Conservation (phyloP, 2,797 vertebrate species). For the Liasis olivaceus region DNA sequence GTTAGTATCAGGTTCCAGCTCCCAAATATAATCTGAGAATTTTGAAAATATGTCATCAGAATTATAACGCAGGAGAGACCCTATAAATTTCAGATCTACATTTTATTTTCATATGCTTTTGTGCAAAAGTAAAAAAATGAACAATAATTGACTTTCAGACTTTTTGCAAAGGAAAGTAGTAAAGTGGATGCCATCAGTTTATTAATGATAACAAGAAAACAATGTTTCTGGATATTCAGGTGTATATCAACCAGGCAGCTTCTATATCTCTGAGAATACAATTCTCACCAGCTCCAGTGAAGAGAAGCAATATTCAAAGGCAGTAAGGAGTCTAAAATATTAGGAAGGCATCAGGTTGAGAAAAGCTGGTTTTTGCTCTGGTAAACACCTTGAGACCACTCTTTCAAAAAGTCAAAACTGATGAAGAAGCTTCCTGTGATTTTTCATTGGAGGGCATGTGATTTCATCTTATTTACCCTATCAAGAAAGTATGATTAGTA, state of each 20-base stretch:
- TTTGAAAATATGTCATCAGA: too few species aligned
- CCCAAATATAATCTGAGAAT: neutral
- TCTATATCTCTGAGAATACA: neutral
- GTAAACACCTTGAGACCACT: neutral
- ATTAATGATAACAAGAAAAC: neutral
- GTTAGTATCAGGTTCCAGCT: neutral
- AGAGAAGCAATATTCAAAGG: neutral
- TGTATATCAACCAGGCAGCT: neutral
- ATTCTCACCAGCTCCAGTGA: neutral
- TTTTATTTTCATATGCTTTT: neutral
- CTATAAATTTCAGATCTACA: neutral
- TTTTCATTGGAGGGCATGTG: constrained; percentile 46
- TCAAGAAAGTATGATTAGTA: constrained; percentile 9
- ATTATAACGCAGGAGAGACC: neutral
- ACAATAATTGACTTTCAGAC: neutral
- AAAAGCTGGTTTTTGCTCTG: neutral
- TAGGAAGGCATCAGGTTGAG: too few species aligned
- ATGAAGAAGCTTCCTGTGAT: constrained; percentile 72
- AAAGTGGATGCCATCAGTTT: neutral
- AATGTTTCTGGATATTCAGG: neutral
- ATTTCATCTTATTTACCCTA: constrained; percentile 60
- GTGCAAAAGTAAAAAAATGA: neutral
- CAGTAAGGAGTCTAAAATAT: neutral
- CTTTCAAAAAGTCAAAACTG: constrained; percentile 36
- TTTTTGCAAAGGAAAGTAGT: neutral